Evolutionary conservation across 1,140 invertebrate genomes (phyloP), one percentile per base, ranked within the genome.

Genomic region (Neuroterus valhalla): DNA sequence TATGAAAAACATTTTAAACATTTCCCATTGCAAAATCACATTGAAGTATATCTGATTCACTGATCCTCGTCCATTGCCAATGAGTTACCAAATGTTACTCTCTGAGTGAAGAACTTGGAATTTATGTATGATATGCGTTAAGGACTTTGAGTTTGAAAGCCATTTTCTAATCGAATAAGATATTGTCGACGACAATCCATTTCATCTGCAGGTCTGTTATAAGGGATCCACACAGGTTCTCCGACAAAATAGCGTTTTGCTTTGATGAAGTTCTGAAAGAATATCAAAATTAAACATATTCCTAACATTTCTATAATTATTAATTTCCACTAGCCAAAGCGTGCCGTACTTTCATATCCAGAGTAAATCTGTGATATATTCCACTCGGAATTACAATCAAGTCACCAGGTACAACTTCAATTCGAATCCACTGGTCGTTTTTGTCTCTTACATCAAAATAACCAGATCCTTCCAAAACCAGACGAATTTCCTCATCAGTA

Each of bases 281-380:
- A 38, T 38, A 38, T 38, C n/a, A n/a, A n/a, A n/a, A n/a, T n/a
- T n/a, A n/a, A n/a, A n/a, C n/a, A 38, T 38, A 38, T 38, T 5
- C 1, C 10, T 8, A 38, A 38, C 4, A 38, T 38, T 8, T 38
- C 1, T 0, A 38, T 38, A 8, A 38, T 38, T 38, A 38, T 8
- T 38, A 38, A 38, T 38, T 38, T 8, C 5, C 1, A 10, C 31
- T 38, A 10, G 31, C 5, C 6, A 38, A 38, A 38, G 6, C 31
- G 26, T 26, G 15, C 17, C 71, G 88, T 88, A 96, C 95, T 76
- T 94, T 94, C 8, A 86, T 88, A 88, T 99, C 97, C n/a, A 98
- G 91, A 6, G 97, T 99, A 87, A 99, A 99, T 69, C 98, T 92
- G 85, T 99, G 98, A 89, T 99, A 99, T 80, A 99, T 98, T 70